Base-by-base conservation (phyloP, 2,888 invertebrate species). In the Alsophila aescularia region DNA sequence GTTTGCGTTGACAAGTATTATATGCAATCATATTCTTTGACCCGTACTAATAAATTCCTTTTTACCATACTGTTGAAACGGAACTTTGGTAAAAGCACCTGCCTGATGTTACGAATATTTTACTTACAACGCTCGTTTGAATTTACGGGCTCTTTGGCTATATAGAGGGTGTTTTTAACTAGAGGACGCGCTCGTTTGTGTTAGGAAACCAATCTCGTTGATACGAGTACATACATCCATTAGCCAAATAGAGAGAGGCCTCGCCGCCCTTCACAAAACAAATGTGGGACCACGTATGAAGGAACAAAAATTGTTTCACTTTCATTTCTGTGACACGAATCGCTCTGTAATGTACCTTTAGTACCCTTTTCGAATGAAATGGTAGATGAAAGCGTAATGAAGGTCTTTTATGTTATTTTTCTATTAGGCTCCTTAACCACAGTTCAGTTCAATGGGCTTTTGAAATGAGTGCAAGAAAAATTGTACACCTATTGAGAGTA, bases 151-250 rank as follows among this genome's bases (percentile, higher is more conserved):
- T 56, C 50, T 59, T 62, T 52, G 52, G 53, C 52, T 60, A 52
- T 58, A 62, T 53, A 50, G 42, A 47, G 59, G 53, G 64, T 75
- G 73, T 79, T 79, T 79, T 78, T 78, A 75, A 75, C 72, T 75
- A 74, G 71, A 70, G 70, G 70, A 66, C 69, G 67, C 60, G 70
- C 66, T 64, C 69, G 73, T 75, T 75, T 77, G 75, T 77, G 75
- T 76, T 70, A 73, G 72, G 64, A 76, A 83, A 79, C 76, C 82
- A 83, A 84, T 83, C 80, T 81, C 77, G 72, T 77, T 80, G 80
- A 80, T 80, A 79, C 74, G 36, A 55, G 57, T 57, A 52, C 52
- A 42, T 48, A 48, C 52, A 78, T 83, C 84, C 83, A 83, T 84
- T 84, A 83, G 80, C 80, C 69, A 81, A 83, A 83, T 83, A 81